These are phyloP conservation scores for Chelon labrosus DNA, from an alignment of 2,797 vertebrate species.

Conservation along the genomic window DNA sequence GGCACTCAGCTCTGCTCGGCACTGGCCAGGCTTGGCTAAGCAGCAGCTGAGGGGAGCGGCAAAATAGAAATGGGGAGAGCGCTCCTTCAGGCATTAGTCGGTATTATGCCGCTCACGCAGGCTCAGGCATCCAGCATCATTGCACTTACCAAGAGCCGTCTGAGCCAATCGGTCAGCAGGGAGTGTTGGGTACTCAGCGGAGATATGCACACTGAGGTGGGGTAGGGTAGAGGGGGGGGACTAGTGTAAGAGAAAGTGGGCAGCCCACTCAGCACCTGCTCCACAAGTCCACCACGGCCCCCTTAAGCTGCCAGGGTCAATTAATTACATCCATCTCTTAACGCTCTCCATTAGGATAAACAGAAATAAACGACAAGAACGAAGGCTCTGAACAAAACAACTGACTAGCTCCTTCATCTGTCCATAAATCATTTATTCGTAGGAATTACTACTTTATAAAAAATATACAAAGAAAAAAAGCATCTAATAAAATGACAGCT, in stretches of 20 bases:
- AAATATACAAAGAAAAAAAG: not conserved
- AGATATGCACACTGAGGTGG: slow-evolving; percentile 56
- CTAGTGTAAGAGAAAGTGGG: slow-evolving; percentile 37
- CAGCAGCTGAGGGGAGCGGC: slow-evolving; percentile 69
- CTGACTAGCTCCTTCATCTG: slow-evolving; percentile 21
- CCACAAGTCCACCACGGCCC: slow-evolving; percentile 47
- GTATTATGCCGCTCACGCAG: slow-evolving; percentile 83
- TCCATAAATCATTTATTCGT: slow-evolving; percentile 2
- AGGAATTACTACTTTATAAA: not conserved
- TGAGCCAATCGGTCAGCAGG: slow-evolving; percentile 85
- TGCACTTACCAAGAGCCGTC: slow-evolving; percentile 82
- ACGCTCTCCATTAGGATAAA: slow-evolving; percentile 72
- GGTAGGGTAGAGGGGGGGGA: slow-evolving; percentile 19
- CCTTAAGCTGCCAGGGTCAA: slow-evolving; percentile 72
- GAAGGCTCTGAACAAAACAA: slow-evolving; percentile 24
- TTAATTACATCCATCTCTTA: slow-evolving; percentile 76
- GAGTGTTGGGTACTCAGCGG: slow-evolving; percentile 53
- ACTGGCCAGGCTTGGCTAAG: slow-evolving; percentile 70
- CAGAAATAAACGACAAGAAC: slow-evolving; percentile 58
- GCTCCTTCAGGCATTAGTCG: slow-evolving; percentile 84
- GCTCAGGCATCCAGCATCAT: slow-evolving; percentile 81
- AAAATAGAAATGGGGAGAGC: slow-evolving; percentile 80
- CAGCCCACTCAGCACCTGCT: slow-evolving; percentile 62
- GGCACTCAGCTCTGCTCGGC: slow-evolving; percentile 66
- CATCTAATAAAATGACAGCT: not conserved